Percentiles rank a stretch among this genome's conserved stretches.
Evolutionary conservation across 2,797 vertebrate genomes (phyloP).

Genomic region (Tarsius wallacei): DNA sequence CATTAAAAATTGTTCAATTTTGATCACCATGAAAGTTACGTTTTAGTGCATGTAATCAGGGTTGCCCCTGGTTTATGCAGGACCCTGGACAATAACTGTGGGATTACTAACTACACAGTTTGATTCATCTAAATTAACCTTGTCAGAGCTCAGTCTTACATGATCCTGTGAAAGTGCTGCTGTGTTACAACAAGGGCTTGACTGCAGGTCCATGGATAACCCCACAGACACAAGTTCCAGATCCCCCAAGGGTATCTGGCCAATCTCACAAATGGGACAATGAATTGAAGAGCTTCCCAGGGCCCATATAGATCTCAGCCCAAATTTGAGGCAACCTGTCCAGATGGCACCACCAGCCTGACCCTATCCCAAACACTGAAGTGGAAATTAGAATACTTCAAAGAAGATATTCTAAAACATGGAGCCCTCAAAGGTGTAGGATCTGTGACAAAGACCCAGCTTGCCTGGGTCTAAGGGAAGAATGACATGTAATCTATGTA

Average conservation of each 20-base stretch:
- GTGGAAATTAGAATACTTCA: not conserved
- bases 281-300: not conserved
- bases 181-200: not conserved
- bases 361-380: not conserved
- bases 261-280: not conserved
- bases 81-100: not conserved
- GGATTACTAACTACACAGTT: not conserved
- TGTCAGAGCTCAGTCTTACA: not conserved
- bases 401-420: not conserved
- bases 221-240: rapidly evolving
- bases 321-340: not conserved
- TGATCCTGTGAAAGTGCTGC: not conserved
- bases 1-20: not conserved
- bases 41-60: not conserved
- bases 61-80: not conserved
- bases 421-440: not conserved
- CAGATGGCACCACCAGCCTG: not conserved
- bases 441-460: not conserved
- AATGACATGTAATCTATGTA: not conserved
- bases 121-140: not conserved
- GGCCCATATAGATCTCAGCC: not conserved
- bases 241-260: not conserved
- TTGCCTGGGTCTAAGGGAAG: not conserved
- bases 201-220: not conserved
- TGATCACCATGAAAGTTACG: slow-evolving; percentile 10